Evolutionary conservation across 2,113 vertebrate genomes (phyloP), one percentile per base, ranked within the genome.

Genomic region (Psophia crepitans): DNA sequence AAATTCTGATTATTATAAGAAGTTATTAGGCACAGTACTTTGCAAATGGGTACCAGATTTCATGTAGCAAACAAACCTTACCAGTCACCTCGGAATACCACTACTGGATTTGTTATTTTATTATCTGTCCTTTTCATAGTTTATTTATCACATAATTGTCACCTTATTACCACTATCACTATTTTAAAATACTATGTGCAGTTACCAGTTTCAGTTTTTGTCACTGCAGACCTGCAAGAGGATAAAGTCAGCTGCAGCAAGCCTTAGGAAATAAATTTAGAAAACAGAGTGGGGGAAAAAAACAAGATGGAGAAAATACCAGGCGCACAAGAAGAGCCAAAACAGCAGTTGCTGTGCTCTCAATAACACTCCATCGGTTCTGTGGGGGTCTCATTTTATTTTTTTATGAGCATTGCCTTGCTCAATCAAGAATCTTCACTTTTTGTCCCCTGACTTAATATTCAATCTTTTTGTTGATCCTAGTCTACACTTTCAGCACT

Each of bases 311-410:
- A 44, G 7, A 69, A 53, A 6, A 8, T 1, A 8, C 23, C 9
- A 30, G 11, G 7, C 0, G 0, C 6, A 2, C 2, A 37, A 63
- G 33, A n/a, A 58, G 12, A 92, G 17, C 9, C 32, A 66, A 70
- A 48, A 53, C 7, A 57, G 48, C 41, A 63, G 18, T 3, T 60
- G 17, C 39, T 71, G 8, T 6, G 51, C 26, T 49, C 15, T 64
- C 39, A 30, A 22, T 7, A 14, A 12, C 9, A 28, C 30, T 56
- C 14, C 14, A 1, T 5, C 56, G 27, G 6, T 21, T 64, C 61
- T 32, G 46, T 27, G 39, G 10, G 32, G 2, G 53, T 90, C 44
- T 21, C 5, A 11, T 51, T 76, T 73, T 56, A 46, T 37, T 69
- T 83, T 69, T 83, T 63, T 46, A 61, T 12, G 14, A 77, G 14